Conservation (phyloP, 2,888 invertebrate species). For the Ophion ventricosus region DNA sequence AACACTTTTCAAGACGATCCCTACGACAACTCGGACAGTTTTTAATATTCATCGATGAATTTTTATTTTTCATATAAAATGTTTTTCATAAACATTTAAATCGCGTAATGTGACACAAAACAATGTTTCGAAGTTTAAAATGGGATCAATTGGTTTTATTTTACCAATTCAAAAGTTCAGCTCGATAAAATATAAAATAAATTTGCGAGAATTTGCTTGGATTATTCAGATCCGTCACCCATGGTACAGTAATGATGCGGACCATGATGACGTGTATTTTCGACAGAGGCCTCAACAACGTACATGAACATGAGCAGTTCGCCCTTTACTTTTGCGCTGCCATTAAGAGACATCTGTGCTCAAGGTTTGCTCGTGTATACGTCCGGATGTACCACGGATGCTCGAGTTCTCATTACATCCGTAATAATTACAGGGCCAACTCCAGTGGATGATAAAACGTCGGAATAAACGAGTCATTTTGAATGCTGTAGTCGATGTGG, state of each 20-base stretch:
- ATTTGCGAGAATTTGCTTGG: neutral
- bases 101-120: neutral
- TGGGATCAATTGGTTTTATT: too few relatives aligned
- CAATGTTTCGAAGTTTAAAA: too few relatives aligned
- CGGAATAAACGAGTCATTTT: slow-evolving; percentile 44
- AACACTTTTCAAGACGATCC: neutral
- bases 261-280: neutral
- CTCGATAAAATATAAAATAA: neutral
- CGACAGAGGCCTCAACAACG: neutral
- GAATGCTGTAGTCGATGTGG: slow-evolving; percentile 22
- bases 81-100: neutral
- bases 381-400: neutral
- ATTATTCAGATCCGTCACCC: neutral
- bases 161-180: too few relatives aligned
- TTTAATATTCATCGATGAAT: neutral
- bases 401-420: slow-evolving; percentile 47
- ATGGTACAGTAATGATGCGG: neutral
- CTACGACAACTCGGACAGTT: neutral
- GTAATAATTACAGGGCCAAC: slow-evolving; percentile 53
- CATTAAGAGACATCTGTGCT: neutral
- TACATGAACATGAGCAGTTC: neutral
- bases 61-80: neutral
- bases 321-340: neutral
- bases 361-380: neutral
- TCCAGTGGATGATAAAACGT: slow-evolving; percentile 27